Conservation (phyloP, 64 coral and sea anemone genomes). For the Trachythela sp. region DNA sequence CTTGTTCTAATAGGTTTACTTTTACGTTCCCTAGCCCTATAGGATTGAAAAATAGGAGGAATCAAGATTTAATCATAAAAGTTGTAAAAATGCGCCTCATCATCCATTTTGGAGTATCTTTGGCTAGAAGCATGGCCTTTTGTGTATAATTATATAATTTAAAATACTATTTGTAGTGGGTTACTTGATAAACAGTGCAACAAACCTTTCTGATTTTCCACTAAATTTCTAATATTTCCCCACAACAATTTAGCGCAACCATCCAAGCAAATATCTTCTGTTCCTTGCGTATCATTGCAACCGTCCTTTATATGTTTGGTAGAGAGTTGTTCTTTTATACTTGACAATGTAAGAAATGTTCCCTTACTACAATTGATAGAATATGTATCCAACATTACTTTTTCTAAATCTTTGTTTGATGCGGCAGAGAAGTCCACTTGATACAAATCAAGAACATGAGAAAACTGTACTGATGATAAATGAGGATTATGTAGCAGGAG, state of each 20-base stretch:
- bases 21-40: too few species aligned
- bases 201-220: not conserved
- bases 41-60: too few species aligned
- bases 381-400: not conserved
- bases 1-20: too few species aligned
- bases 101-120: too few species aligned
- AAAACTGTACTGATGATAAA: not conserved
- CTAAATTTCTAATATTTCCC: not conserved
- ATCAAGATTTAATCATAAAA: too few species aligned
- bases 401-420: not conserved
- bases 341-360: constrained; percentile 8
- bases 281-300: not conserved
- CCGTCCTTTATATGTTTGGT: not conserved
- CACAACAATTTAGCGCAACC: not conserved
- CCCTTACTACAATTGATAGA: not conserved
- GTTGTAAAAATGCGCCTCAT: too few species aligned
- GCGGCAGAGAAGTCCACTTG: not conserved
- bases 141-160: too few species aligned
- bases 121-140: too few species aligned
- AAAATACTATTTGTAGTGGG: too few species aligned
- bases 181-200: not conserved
- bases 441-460: constrained; percentile 3
- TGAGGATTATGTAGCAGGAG: not conserved
- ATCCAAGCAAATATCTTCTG: not conserved
- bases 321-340: not conserved